phyloP scores from a whole-genome alignment of 2,113 vertebrate species.

The Mustela nigripes region DNA sequence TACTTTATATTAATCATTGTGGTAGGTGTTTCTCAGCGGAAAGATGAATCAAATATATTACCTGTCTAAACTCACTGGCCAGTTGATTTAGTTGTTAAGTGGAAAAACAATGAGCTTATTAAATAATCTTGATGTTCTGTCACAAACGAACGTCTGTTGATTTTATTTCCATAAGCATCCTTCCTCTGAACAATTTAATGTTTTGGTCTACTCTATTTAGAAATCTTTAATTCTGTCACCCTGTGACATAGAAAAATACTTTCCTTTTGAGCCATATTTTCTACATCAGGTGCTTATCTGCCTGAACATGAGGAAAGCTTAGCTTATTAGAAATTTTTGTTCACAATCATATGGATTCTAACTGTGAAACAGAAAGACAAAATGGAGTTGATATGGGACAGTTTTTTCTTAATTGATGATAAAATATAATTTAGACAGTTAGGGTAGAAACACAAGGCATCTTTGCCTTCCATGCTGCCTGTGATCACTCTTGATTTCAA shows the following conservation, averaged over 20 bases:
- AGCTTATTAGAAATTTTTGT: neutral
- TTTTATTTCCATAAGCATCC: neutral
- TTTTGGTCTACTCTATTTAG: neutral
- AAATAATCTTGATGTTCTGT: neutral
- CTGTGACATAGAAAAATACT: neutral
- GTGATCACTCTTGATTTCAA: neutral
- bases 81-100: constrained; percentile 18
- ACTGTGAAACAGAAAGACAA: constrained; percentile 33
- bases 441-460: neutral
- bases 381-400: neutral
- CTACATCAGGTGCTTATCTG: neutral
- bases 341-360: neutral
- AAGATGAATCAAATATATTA: constrained; percentile 17
- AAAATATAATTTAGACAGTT: neutral
- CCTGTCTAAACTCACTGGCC: neutral
- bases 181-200: neutral
- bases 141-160: neutral
- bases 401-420: neutral
- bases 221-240: neutral
- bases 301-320: neutral
- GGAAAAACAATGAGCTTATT: neutral
- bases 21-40: neutral
- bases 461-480: neutral
- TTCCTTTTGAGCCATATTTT: neutral
- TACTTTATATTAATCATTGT: neutral